A percentile compares a stretch with the other conserved stretches of the same genome.
Evolutionary conservation across 1,140 invertebrate genomes (phyloP).

Genomic region (Leptinotarsa undecemlineata): DNA sequence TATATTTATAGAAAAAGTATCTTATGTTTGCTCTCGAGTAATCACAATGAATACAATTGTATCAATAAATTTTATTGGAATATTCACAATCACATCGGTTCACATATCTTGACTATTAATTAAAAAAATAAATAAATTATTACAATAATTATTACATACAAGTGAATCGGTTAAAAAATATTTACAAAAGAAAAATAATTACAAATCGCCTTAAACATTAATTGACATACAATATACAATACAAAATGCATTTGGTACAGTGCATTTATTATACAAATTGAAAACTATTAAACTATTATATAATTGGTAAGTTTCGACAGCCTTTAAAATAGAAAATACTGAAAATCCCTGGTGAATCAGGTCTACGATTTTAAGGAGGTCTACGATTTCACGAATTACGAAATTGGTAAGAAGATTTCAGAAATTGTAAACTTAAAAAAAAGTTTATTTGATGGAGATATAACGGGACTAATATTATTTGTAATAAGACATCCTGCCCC

Average conservation of each 20-base stretch:
- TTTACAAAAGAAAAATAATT: constrained; percentile 41
- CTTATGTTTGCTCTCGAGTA: too few species aligned
- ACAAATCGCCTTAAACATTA: constrained; percentile 33
- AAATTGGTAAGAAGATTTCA: not conserved
- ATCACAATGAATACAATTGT: not conserved
- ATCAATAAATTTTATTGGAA: constrained; percentile 7
- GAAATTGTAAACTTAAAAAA: not conserved
- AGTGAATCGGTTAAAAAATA: constrained; percentile 31
- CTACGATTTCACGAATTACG: not conserved
- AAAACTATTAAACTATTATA: constrained; percentile 12
- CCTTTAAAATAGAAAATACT: constrained; percentile 20
- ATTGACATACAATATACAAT: constrained; percentile 26
- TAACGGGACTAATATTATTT: too few species aligned
- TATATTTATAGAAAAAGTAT: too few species aligned
- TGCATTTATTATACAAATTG: constrained; percentile 37
- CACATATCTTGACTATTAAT: constrained; percentile 1
- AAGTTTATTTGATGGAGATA: too few species aligned
- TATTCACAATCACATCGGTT: not conserved
- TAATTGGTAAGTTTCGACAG: constrained; percentile 38
- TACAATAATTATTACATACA: constrained; percentile 10
- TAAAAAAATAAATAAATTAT: constrained; percentile 28
- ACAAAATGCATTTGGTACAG: constrained; percentile 48
- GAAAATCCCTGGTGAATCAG: not conserved
- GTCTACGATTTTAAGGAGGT: too few species aligned
- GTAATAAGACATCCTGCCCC: too few species aligned